phyloP scores from a whole-genome alignment of 2,113 vertebrate species.

The Varanus salvator region DNA sequence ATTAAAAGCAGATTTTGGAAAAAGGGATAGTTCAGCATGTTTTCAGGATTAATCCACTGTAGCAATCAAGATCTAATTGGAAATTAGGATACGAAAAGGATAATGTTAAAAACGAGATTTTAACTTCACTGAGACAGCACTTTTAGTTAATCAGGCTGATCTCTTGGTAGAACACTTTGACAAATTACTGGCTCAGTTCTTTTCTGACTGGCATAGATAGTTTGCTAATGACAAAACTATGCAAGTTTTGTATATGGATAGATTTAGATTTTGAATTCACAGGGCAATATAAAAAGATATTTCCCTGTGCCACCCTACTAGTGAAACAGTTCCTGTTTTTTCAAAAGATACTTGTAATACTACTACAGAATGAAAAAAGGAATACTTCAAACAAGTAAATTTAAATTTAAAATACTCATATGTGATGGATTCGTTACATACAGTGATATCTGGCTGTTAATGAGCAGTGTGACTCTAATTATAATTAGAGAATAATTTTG shows the following conservation, averaged over 20 bases:
- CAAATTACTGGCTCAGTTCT: neutral
- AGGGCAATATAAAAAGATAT: neutral
- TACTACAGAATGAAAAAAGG: neutral
- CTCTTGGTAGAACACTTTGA: neutral
- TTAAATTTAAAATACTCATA: neutral
- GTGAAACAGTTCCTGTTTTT: neutral
- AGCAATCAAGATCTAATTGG: constrained; percentile 29
- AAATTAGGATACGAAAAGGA: neutral
- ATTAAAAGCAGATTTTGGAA: neutral
- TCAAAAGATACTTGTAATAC: neutral
- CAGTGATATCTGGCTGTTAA: neutral
- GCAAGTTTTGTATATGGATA: neutral
- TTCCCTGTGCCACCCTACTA: neutral
- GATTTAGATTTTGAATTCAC: neutral
- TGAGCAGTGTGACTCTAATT: neutral
- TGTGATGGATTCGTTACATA: neutral
- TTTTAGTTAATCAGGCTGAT: constrained; percentile 26
- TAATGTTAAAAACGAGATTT: constrained; percentile 16
- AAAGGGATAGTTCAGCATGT: neutral
- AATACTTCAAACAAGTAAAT: neutral
- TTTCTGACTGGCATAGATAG: neutral
- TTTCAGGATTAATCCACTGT: neutral
- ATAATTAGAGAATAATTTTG: constrained; percentile 10
- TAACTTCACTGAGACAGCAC: constrained; percentile 17
- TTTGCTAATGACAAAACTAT: neutral